Evolutionary conservation across 1,140 invertebrate species (phyloP).

Genomic region (Drosophila novamexicana): DNA sequence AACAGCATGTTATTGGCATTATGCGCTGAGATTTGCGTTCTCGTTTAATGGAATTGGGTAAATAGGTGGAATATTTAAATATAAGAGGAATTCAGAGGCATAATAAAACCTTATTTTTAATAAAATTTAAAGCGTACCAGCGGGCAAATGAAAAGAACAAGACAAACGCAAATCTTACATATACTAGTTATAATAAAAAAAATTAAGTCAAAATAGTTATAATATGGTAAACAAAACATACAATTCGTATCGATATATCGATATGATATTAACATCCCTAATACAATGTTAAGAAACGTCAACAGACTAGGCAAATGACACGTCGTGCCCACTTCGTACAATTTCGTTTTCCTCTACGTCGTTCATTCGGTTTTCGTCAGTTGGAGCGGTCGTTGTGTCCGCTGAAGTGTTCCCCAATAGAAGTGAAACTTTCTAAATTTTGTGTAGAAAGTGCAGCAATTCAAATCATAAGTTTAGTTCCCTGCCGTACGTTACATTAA

Average conservation of each 20-base stretch:
- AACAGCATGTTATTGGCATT: background rate
- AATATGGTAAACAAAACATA: background rate
- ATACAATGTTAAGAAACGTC: slow-evolving; percentile 22
- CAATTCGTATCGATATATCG: slow-evolving; percentile 8
- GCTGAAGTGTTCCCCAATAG: slow-evolving; percentile 14
- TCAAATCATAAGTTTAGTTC: slow-evolving; percentile 37
- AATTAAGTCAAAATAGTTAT: background rate
- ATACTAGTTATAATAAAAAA: background rate
- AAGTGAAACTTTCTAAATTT: slow-evolving; percentile 70
- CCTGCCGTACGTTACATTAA: slow-evolving; percentile 43
- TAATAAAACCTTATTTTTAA: background rate
- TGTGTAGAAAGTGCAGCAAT: slow-evolving; percentile 58
- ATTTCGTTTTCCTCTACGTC: slow-evolving; percentile 24
- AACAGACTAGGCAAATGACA: slow-evolving; percentile 32
- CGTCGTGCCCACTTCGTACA: slow-evolving; percentile 37
- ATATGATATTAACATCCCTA: background rate
- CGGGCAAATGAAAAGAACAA: background rate
- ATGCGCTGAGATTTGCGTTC: background rate
- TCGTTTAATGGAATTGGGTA: background rate
- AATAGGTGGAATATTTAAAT: background rate
- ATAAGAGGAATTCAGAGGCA: no score
- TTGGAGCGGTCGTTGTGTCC: slow-evolving; percentile 45
- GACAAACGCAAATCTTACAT: background rate
- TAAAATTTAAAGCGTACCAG: background rate
- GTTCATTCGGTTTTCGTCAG: slow-evolving; percentile 64